phyloP scores from a whole-genome alignment of 1,140 invertebrate species.

The Colletes gigas region DNA sequence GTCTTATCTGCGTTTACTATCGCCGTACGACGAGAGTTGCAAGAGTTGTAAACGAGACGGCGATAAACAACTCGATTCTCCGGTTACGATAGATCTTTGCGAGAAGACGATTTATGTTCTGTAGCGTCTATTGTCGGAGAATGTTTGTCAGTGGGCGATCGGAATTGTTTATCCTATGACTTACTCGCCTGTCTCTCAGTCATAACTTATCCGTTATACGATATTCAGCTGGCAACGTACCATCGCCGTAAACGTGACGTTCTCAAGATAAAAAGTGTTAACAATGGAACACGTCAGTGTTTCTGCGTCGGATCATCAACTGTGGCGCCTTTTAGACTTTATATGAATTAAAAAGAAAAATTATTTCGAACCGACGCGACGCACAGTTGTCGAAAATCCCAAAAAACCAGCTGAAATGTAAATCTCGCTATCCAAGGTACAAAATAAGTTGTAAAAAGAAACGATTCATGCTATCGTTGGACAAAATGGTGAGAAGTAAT shows the following conservation, averaged over 20 bases:
- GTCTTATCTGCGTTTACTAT: no score
- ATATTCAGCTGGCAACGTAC: constrained; percentile 43
- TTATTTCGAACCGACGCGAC: no score
- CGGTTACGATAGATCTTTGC: constrained; percentile 32
- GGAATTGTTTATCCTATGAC: constrained; percentile 64
- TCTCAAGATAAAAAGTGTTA: constrained; percentile 40
- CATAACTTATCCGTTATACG: constrained; percentile 72
- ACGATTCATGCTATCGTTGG: no score
- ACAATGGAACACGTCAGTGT: constrained; percentile 23
- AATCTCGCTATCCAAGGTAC: no score
- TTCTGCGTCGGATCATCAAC: constrained; percentile 12
- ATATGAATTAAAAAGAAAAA: no score
- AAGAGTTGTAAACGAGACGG: constrained; percentile 12
- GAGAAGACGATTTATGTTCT: constrained; percentile 46
- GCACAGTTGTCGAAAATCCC: no score
- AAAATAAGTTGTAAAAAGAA: no score
- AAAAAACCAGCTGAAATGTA: no score
- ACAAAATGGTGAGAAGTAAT: no score
- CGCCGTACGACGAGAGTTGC: background rate
- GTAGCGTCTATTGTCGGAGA: constrained; percentile 65
- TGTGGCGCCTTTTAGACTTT: background rate
- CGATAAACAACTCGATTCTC: constrained; percentile 44
- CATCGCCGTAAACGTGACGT: constrained; percentile 12
- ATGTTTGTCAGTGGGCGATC: constrained; percentile 67
- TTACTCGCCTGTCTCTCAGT: constrained; percentile 63